Evolutionary conservation across 2,797 vertebrate species (phyloP).

Genomic region (Sebastes cheni): DNA sequence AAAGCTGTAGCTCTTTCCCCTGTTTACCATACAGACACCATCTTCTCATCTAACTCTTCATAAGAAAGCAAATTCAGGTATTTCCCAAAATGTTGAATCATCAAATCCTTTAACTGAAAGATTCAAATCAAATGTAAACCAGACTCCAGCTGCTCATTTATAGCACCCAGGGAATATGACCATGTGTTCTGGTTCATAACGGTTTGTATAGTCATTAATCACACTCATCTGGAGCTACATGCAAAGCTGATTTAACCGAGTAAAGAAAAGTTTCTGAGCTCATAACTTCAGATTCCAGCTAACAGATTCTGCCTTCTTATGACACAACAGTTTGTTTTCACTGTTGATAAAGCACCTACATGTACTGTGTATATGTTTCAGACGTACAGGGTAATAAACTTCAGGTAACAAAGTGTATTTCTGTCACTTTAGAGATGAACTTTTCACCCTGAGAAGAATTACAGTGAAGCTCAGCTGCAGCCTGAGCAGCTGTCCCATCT

Average conservation of each 20-base stretch:
- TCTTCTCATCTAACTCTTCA: not conserved
- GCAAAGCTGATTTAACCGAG: not conserved
- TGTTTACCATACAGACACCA: not conserved
- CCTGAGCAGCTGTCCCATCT: constrained; percentile 67
- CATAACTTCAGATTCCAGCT: not conserved
- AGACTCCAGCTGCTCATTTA: not conserved
- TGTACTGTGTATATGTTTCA: not conserved
- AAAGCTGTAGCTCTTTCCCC: not conserved
- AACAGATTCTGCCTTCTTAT: not conserved
- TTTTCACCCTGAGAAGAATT: constrained; percentile 59
- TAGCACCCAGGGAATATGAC: not conserved
- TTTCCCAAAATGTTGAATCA: not conserved
- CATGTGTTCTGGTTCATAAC: not conserved
- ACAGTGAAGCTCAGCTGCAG: constrained; percentile 40
- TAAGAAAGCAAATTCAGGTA: not conserved
- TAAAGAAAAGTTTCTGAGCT: not conserved
- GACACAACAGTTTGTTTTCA: not conserved
- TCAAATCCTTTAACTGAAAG: not conserved
- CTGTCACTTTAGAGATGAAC: constrained; percentile 58
- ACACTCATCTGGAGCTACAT: not conserved
- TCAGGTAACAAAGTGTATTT: constrained; percentile 41
- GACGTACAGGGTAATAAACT: not conserved
- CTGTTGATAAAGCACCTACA: not conserved
- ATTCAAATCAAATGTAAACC: not conserved
- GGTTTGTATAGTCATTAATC: not conserved